A percentile compares a stretch with the other conserved stretches of the same genome.
Conservation (phyloP, 2,113 vertebrate genomes). For the Hemicordylus capensis region DNA sequence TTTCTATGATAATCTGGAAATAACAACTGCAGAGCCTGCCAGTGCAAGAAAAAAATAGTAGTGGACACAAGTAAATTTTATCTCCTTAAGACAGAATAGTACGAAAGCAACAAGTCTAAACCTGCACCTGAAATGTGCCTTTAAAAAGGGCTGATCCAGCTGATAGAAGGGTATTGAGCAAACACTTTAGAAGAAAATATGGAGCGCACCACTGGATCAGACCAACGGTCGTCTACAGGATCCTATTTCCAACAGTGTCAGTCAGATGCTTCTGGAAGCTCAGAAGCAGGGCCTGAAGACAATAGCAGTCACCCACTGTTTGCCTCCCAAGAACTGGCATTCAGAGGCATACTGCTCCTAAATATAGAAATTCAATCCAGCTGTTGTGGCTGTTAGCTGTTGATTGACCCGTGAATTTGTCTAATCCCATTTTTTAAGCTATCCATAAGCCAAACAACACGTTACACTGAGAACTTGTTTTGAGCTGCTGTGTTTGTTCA, state of each 20-base stretch:
- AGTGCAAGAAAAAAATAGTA: slow-evolving; percentile 40
- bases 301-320: not conserved
- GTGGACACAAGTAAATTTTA: slow-evolving; percentile 20
- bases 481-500: not conserved
- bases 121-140: accelerated
- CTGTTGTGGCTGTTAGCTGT: not conserved
- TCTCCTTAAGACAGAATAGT: slow-evolving; percentile 25
- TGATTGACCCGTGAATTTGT: not conserved
- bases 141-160: not conserved
- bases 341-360: not conserved
- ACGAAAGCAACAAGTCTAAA: not conserved
- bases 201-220: not conserved
- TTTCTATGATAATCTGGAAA: slow-evolving; percentile 61
- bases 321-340: not conserved
- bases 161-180: accelerated
- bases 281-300: not conserved
- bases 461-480: not conserved
- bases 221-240: too few relatives aligned
- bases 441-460: not conserved
- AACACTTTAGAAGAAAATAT: not conserved
- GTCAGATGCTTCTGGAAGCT: not conserved
- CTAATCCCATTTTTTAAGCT: not conserved
- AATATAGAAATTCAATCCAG: not conserved
- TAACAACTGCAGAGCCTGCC: slow-evolving; percentile 61
- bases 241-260: not conserved